These are phyloP conservation scores for Falcunculus frontatus DNA, from an alignment of 2,113 vertebrate species.

Conservation along the genomic window DNA sequence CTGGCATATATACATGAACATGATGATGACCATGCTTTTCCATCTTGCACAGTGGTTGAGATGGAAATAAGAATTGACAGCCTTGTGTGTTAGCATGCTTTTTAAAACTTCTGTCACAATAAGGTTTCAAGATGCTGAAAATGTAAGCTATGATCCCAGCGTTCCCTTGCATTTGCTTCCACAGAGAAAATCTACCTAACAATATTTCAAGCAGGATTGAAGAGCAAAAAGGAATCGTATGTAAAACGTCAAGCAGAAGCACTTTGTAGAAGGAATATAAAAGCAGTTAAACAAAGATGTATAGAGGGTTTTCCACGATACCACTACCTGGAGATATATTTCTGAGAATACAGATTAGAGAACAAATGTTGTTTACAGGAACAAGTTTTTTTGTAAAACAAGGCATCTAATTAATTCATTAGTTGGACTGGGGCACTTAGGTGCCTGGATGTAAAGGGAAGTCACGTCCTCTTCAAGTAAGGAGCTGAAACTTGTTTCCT, in stretches of 20 bases:
- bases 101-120: neutral
- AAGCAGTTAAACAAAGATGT: neutral
- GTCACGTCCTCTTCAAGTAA: neutral
- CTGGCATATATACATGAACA: neutral
- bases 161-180: neutral
- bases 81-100: neutral
- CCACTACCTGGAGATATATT: neutral
- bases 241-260: neutral
- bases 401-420: neutral
- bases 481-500: neutral
- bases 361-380: neutral
- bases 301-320: neutral
- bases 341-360: neutral
- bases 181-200: neutral
- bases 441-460: neutral
- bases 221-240: neutral
- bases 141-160: neutral
- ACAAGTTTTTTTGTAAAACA: neutral
- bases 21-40: neutral
- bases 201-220: neutral
- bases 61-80: neutral
- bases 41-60: neutral
- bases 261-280: neutral
- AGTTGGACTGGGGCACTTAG: neutral
- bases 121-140: neutral